Percentiles rank a stretch among this genome's conserved stretches.
Evolutionary conservation across 2,888 invertebrate species (phyloP).

Genomic region (Cremastinae sp.): DNA sequence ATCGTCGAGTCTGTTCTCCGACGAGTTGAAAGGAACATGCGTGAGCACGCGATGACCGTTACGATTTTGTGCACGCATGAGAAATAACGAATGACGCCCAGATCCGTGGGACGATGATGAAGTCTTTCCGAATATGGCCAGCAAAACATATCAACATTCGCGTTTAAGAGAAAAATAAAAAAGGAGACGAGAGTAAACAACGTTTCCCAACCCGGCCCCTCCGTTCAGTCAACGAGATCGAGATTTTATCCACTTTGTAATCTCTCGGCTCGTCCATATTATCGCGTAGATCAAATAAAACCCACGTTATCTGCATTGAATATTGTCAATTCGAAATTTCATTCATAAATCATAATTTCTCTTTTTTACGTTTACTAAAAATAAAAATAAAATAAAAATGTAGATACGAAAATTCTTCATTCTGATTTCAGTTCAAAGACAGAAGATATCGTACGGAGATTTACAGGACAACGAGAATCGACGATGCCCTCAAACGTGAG

Average conservation of each 20-base stretch:
- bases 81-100: slow-evolving; percentile 78
- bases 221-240: slow-evolving; percentile 42
- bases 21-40: neutral
- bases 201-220: slow-evolving; percentile 50
- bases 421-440: slow-evolving; percentile 72
- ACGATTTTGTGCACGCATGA: slow-evolving; percentile 58
- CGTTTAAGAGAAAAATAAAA: slow-evolving; percentile 18
- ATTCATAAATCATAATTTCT: too few species aligned
- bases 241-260: slow-evolving; percentile 35
- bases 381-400: neutral
- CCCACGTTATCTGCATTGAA: too few species aligned
- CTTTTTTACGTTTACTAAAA: too few species aligned
- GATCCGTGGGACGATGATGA: slow-evolving; percentile 82
- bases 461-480: slow-evolving; percentile 70
- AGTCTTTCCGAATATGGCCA: slow-evolving; percentile 82
- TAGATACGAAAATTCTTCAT: neutral
- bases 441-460: slow-evolving; percentile 73
- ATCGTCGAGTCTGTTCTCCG: slow-evolving; percentile 17
- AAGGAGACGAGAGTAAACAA: slow-evolving; percentile 38
- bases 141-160: slow-evolving; percentile 54
- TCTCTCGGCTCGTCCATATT: slow-evolving; percentile 16
- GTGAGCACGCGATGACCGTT: slow-evolving; percentile 20
- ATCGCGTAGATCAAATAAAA: too few species aligned
- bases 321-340: too few species aligned
- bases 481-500: slow-evolving; percentile 73